phyloP scores from a whole-genome alignment of 2,888 invertebrate species.

The Panorpa germanica region DNA sequence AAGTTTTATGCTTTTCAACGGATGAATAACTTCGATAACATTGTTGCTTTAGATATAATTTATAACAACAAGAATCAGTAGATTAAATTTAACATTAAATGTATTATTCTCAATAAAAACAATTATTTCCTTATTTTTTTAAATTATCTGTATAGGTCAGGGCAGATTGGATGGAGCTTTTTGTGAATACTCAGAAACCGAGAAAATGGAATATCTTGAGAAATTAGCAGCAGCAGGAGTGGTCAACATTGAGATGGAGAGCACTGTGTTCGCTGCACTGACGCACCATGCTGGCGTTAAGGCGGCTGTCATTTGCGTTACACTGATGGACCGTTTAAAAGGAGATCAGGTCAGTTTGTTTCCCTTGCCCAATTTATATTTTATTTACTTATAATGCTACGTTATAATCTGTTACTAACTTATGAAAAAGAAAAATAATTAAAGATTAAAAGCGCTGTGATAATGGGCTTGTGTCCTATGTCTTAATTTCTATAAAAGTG shows the following conservation, averaged over 20 bases:
- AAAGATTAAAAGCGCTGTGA: too few relatives aligned
- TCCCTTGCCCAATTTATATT: too few relatives aligned
- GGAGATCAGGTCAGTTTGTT: constrained; percentile 65
- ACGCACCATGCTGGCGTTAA: constrained; percentile 85
- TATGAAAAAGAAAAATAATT: too few relatives aligned
- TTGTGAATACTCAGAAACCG: constrained; percentile 80
- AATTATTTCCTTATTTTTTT: constrained; percentile 9
- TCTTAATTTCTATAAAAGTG: too few relatives aligned
- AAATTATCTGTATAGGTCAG: constrained; percentile 43
- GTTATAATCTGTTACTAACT: too few relatives aligned
- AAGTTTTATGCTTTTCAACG: too few relatives aligned
- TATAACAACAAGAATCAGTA: too few relatives aligned
- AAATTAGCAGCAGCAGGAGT: constrained; percentile 60
- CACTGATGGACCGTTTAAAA: constrained; percentile 76
- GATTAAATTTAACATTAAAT: too few relatives aligned
- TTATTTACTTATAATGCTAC: too few relatives aligned
- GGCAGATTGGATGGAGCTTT: constrained; percentile 92
- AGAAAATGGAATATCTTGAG: constrained; percentile 76
- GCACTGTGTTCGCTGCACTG: constrained; percentile 79
- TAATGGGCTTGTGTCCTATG: too few relatives aligned
- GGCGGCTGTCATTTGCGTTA: constrained; percentile 87
- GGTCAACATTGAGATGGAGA: constrained; percentile 96
- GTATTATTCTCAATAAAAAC: neutral
- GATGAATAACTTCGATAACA: too few relatives aligned
- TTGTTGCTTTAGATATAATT: too few relatives aligned